Conservation (phyloP, 2,888 invertebrate species). For the Isotomurus palustris region DNA sequence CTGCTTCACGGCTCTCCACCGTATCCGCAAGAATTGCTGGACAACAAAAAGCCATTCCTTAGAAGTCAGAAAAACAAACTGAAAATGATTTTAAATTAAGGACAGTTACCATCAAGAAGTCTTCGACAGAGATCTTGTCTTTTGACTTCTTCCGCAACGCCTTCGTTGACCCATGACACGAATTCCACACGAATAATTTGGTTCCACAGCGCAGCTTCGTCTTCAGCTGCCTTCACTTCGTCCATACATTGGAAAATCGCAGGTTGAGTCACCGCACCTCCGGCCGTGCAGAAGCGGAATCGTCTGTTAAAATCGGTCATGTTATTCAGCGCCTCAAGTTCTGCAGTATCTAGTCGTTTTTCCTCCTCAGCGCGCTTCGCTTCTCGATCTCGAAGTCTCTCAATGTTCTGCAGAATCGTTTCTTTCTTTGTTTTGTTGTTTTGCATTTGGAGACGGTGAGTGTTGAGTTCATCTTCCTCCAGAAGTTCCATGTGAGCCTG, state of each 20-base stretch:
- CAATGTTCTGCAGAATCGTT: slow-evolving; percentile 21
- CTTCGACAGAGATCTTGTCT: slow-evolving; percentile 7
- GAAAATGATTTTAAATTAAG: background rate
- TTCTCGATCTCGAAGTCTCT: slow-evolving; percentile 29
- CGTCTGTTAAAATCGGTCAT: slow-evolving; percentile 17
- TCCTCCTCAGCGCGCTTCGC: slow-evolving; percentile 23
- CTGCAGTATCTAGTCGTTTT: slow-evolving; percentile 15
- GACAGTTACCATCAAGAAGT: slow-evolving; percentile 26
- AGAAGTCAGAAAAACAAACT: background rate
- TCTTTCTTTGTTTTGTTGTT: slow-evolving; percentile 24
- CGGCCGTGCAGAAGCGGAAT: background rate
- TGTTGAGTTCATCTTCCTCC: slow-evolving; percentile 38
- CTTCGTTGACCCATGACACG: slow-evolving; percentile 13
- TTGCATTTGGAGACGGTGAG: slow-evolving; percentile 28
- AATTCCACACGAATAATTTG: too few relatives aligned
- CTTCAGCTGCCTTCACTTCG: slow-evolving; percentile 2
- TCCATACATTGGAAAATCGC: slow-evolving; percentile 2
- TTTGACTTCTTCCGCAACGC: slow-evolving; percentile 14
- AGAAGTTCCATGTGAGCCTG: slow-evolving; percentile 38
- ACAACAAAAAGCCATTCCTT: background rate
- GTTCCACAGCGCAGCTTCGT: background rate
- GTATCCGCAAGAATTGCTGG: slow-evolving; percentile 16
- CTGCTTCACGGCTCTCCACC: slow-evolving; percentile 17
- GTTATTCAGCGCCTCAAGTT: slow-evolving; percentile 24
- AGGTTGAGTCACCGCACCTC: background rate